Conservation (phyloP, 2,797 vertebrate species). For the Sparidentex hasta region DNA sequence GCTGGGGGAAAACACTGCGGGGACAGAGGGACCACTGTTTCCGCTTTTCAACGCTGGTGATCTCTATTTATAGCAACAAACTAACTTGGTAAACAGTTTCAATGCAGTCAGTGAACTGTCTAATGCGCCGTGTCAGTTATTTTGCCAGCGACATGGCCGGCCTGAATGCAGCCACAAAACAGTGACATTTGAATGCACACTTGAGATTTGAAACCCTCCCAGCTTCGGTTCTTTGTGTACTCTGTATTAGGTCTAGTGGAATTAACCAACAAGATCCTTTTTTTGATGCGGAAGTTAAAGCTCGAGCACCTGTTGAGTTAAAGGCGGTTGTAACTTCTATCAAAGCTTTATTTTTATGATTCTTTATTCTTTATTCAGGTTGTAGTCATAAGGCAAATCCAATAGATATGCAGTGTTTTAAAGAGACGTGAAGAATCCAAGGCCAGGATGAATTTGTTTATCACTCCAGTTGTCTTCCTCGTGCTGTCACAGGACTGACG, state of each 20-base stretch:
- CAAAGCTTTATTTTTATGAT: neutral
- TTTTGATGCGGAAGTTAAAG: neutral
- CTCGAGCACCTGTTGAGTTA: conserved; percentile 5
- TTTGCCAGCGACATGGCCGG: conserved; percentile 45
- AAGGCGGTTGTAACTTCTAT: neutral
- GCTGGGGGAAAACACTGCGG: conserved; percentile 54
- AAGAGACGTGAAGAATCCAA: no score
- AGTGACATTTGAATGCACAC: conserved; percentile 24
- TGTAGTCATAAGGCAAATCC: neutral
- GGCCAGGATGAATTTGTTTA: conserved; percentile 37
- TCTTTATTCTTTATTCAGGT: neutral
- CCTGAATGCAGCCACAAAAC: conserved; percentile 26
- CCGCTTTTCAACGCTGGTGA: conserved; percentile 53
- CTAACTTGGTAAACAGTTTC: conserved; percentile 62
- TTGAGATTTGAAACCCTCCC: neutral
- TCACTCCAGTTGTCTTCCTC: conserved; percentile 33
- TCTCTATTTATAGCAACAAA: conserved; percentile 68
- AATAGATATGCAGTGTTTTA: neutral
- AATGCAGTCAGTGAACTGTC: conserved; percentile 61
- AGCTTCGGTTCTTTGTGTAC: neutral
- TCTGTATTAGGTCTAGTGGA: neutral
- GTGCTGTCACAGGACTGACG: conserved; percentile 65
- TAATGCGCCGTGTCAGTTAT: conserved; percentile 53
- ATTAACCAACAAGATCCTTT: neutral
- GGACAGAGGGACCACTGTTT: conserved; percentile 71